Evolutionary conservation across 2,888 invertebrate genomes (phyloP).

Genomic region (Calameuta filiformis): DNA sequence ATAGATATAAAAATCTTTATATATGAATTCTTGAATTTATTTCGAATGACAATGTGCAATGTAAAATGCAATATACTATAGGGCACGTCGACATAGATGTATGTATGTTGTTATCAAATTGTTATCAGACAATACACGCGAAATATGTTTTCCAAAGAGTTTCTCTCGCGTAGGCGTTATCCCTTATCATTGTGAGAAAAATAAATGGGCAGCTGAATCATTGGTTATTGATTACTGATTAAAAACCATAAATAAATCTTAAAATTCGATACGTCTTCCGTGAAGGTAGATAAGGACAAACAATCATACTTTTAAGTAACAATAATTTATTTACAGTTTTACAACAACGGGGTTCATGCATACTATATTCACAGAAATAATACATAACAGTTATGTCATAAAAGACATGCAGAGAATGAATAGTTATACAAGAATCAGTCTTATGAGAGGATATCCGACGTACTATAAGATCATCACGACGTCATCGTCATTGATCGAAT

Average conservation of each 20-base stretch:
- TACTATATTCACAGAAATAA: not conserved
- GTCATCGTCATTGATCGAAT: not conserved
- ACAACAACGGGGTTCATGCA: not conserved
- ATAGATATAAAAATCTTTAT: not conserved
- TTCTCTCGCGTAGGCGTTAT: not conserved
- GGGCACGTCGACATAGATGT: not conserved
- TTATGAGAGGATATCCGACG: constrained; percentile 16
- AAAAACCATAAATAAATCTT: not conserved
- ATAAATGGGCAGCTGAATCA: not conserved
- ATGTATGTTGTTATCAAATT: not conserved
- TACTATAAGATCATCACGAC: not conserved
- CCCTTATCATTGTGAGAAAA: not conserved
- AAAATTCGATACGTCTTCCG: not conserved
- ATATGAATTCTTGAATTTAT: not conserved
- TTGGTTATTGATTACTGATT: not conserved
- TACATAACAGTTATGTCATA: not conserved
- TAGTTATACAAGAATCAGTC: constrained; percentile 35
- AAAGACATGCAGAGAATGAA: not conserved
- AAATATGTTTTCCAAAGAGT: not conserved
- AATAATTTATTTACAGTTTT: constrained; percentile 3
- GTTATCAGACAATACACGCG: not conserved
- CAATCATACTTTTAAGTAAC: not conserved
- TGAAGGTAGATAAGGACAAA: not conserved
- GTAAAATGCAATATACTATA: not conserved
- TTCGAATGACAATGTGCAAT: not conserved